Evolutionary conservation across 2,888 invertebrate genomes (phyloP).

Genomic region (Biston stratarius): DNA sequence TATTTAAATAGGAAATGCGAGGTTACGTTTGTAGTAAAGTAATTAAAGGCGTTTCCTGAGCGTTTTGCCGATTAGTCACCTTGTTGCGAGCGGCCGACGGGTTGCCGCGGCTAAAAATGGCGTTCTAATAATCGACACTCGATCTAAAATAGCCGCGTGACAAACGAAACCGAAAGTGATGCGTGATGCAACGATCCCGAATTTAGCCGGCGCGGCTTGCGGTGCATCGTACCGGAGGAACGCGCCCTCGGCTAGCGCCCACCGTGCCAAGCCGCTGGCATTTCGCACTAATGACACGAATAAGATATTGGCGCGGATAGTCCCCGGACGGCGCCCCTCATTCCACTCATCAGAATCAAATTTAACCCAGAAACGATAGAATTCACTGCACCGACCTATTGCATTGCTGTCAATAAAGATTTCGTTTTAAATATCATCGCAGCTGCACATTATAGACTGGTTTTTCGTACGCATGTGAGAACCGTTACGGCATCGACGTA

Average conservation of each 20-base stretch:
- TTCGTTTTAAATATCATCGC: background rate
- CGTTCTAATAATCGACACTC: constrained; percentile 84
- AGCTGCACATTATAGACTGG: constrained; percentile 39
- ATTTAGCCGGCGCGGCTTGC: constrained; percentile 78
- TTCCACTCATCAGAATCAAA: constrained; percentile 51
- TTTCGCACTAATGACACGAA: constrained; percentile 86
- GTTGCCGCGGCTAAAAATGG: constrained; percentile 74
- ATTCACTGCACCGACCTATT: constrained; percentile 21
- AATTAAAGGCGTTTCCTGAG: constrained; percentile 68
- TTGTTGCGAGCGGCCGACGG: constrained; percentile 58
- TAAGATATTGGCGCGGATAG: constrained; percentile 84
- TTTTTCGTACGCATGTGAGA: constrained; percentile 49
- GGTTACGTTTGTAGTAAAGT: constrained; percentile 67
- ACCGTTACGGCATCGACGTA: constrained; percentile 56
- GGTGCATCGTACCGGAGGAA: constrained; percentile 80
- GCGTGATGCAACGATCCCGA: constrained; percentile 84
- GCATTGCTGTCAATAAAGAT: too few relatives aligned
- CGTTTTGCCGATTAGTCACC: constrained; percentile 68
- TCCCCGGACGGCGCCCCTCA: constrained; percentile 45
- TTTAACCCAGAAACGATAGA: constrained; percentile 61
- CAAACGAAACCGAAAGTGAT: constrained; percentile 85
- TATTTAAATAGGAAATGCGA: constrained; percentile 76
- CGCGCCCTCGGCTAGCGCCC: constrained; percentile 62
- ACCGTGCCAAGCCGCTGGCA: constrained; percentile 82
- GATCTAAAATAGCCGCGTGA: constrained; percentile 83